Base-by-base conservation (phyloP, 2,888 invertebrate genomes). In the Dryadula phaetusa region DNA sequence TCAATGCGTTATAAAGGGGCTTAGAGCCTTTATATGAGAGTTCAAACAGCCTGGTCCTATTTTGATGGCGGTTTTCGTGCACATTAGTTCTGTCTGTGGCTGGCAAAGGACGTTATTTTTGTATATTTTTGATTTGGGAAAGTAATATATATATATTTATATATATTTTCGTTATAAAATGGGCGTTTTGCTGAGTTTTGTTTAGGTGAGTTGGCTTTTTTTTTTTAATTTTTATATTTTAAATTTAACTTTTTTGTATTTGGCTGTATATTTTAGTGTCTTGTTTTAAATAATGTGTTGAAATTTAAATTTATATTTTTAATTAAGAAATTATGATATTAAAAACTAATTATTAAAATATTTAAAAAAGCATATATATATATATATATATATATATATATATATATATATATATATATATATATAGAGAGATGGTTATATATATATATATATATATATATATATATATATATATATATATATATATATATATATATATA, bases 191-290 rank as follows among this genome's bases (percentile, higher is more conserved):
- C 70, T 77, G 71, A 73, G 49, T 72, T 81, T 56, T 72, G 81
- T 80, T 79, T 86, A 85, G 78, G 87, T 87, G 70, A 88, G 87
- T 85, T 49, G 62, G 54, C 49, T 64, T 63, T 16, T 44, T 14
- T 20, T 60, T 65, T 14, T 18, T 34, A 34, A 10, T 53, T 18
- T 53, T 14, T 54, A 7, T 34, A 20, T 49, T n/a, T 5, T 47
- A 7, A 2, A 0, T 47, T 47, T 14, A 22, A 3, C 5, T 25
- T 25, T 6, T 28, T 28, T 40, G n/a, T 40, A 12, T 40, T 18
- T 18, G 18, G 8, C 18, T 37, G 3, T 7, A 37, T 6, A 28
- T 2, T 28, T 28, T 10, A 6, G 5, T 3, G 12, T 28, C 10
- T 10, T 44, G 7, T 20, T 7, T n/a, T 14, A 7, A 18, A 18